Conservation (phyloP, 2,113 vertebrate species). For the Albula glossodonta region DNA sequence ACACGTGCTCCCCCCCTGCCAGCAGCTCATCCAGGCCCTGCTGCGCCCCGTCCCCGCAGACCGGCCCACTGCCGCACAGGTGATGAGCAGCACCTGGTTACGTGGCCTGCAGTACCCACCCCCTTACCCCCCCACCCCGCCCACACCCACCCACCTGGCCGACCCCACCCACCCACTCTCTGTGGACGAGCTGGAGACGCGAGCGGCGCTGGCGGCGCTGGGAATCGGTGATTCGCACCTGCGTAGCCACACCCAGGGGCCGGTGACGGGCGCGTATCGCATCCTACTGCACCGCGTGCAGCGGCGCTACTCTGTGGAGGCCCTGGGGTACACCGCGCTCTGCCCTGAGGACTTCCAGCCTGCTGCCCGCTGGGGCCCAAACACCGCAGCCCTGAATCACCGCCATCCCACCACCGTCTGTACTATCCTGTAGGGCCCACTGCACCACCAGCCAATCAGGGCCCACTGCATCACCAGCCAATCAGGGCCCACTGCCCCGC, state of each 20-base stretch:
- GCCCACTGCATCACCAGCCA: no score
- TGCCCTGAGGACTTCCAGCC: constrained; percentile 52
- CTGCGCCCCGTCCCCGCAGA: constrained; percentile 64
- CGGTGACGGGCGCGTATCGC: constrained; percentile 68
- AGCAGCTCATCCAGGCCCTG: constrained; percentile 66
- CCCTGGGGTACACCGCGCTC: constrained; percentile 53
- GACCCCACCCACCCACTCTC: constrained; percentile 47
- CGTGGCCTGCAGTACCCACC: constrained; percentile 59
- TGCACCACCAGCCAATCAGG: no score
- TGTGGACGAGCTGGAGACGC: constrained; percentile 66
- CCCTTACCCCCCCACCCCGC: constrained; percentile 55
- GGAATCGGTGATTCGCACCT: constrained; percentile 61
- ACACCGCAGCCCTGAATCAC: constrained; percentile 9
- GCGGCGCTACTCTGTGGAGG: constrained; percentile 60
- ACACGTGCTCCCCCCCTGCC: constrained; percentile 60
- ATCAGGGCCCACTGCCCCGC: no score
- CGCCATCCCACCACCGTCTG: constrained; percentile 56
- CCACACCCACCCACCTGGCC: constrained; percentile 58
- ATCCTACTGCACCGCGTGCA: constrained; percentile 71
- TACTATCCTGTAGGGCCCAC: constrained; percentile 51
- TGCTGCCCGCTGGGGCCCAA: no score
- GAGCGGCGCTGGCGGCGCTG: constrained; percentile 50
- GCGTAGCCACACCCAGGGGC: constrained; percentile 64
- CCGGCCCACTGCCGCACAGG: constrained; percentile 54
- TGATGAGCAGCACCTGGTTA: constrained; percentile 64